Base-by-base conservation (phyloP, 2,888 invertebrate species). In the Trachelus stipa region DNA sequence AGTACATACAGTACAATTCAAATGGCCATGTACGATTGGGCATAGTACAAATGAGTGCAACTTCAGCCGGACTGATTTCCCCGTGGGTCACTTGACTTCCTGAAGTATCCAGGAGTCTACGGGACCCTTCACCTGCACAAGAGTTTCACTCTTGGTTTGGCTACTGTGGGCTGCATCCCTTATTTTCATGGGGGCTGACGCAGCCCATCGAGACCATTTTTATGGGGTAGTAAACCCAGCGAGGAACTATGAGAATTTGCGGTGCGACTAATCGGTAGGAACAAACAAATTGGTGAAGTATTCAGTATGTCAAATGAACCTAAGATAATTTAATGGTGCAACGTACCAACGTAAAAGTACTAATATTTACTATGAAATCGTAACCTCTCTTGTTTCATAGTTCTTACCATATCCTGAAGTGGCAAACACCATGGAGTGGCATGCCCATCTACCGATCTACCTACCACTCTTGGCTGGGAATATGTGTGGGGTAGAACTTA, bases 31-130 rank as follows among this genome's bases (percentile, higher is more conserved):
- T 56, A 56, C 56, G 56, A 56, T 56, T 56, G 56, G 56, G 56
- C 56, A 56, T 56, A 56, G 56, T 56, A 78, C 75, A 78, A 78
- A 78, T 78, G 78, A 78, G 78, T 75, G 76, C 71, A 78, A 76
- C 73, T 71, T 76, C 71, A 74, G 74, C 73, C 31, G 73, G 78
- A 71, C 71, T 78, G 78, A 78, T 78, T 78, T 78, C 78, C 78
- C 78, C 78, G 73, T 78, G 78, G 78, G 78, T 78, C 78, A 78
- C 78, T 78, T 78, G 78, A 78, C 78, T 73, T 56, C 31, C 31
- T 71, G 56, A 56, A 56, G 56, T 56, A 56, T 56, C 56, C 23
- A 23, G 23, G 23, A 23, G 56, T 56, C 56, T 56, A 56, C 23
- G 9, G 23, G 56, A 23, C 56, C 56, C 56, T 56, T 56, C 56